Conservation (phyloP, 2,113 vertebrate species). For the Coracopsis vasa region DNA sequence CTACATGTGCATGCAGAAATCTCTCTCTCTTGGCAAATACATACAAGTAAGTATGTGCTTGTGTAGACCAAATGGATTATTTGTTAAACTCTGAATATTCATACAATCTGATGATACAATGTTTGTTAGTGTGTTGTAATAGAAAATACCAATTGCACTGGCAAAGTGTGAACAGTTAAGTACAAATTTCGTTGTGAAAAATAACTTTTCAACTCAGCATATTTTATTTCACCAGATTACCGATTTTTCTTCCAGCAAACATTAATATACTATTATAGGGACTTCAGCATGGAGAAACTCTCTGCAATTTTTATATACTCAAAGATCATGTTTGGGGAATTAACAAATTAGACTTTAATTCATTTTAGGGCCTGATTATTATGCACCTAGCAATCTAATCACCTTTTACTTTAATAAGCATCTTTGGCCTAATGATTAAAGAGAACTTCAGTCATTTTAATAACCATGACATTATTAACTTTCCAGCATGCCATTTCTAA, state of each 20-base stretch:
- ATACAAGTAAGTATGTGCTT: background rate
- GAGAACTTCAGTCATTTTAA: slow-evolving; percentile 63
- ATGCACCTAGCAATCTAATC: slow-evolving; percentile 51
- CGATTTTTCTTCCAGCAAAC: background rate
- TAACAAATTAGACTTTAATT: slow-evolving; percentile 53
- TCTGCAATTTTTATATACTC: background rate
- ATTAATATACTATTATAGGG: background rate
- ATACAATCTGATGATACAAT: background rate
- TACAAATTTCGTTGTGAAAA: background rate
- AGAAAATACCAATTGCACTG: background rate
- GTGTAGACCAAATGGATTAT: background rate
- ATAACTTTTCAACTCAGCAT: background rate
- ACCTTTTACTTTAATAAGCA: slow-evolving; percentile 64
- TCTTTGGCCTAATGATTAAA: slow-evolving; percentile 57
- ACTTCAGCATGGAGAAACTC: background rate
- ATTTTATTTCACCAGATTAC: background rate
- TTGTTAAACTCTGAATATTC: background rate
- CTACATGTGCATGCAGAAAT: background rate
- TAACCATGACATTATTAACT: slow-evolving; percentile 70
- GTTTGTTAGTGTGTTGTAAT: background rate
- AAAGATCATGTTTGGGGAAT: background rate
- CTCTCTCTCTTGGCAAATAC: background rate
- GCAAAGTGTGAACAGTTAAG: background rate
- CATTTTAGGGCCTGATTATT: slow-evolving; percentile 42
- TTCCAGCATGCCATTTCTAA: slow-evolving; percentile 69